Base-by-base conservation (phyloP, 2,888 invertebrate genomes). In the Ametastegia equiseti region DNA sequence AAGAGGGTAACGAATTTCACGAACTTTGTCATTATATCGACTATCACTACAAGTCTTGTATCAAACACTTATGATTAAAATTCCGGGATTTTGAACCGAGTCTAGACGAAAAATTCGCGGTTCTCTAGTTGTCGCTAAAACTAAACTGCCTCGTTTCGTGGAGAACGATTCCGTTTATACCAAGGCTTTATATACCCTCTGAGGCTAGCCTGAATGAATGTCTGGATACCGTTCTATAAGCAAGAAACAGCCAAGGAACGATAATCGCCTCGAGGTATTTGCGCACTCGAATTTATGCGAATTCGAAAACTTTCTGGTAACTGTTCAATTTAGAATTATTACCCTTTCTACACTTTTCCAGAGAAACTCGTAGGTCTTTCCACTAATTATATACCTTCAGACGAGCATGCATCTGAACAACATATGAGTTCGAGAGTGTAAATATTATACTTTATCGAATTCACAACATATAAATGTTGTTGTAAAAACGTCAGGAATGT, bases 241-340 rank as follows among this genome's bases (percentile, higher is more conserved):
- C 23, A 50, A 75, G 33, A 13, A 75, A 33, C 50, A 73, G 50
- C 30, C 23, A 27, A 39, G 15, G 1, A 69, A 45, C 27, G 19
- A 6, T 13, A 42, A 33, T 50, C n/a, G 73, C 50, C n/a, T 33
- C 6, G 7, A 50, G 73, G 73, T 73, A 73, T 75, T 57, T 57
- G 65, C 1, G 30, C 30, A 23, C 33, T 30, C 2, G 19, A 45
- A 69, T 45, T 42, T 2, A 27, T 69, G 15, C 63, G 42, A 23
- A 42, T 73, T 45, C 47, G 73, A 73, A 50, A 73, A 73, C 54
- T 54, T 50, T 50, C 11, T 27, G 73, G 15, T 73, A 30, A 50
- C 50, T 50, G 73, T 50, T 50, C 23, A 23, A 42, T 36, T 67
- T 23, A 19, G 9, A 27, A 47, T 50, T 33, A 50, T 63, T 63